These are phyloP conservation scores for Nothura maculosa DNA, from an alignment of 2,797 vertebrate genomes.

Conservation along the genomic window DNA sequence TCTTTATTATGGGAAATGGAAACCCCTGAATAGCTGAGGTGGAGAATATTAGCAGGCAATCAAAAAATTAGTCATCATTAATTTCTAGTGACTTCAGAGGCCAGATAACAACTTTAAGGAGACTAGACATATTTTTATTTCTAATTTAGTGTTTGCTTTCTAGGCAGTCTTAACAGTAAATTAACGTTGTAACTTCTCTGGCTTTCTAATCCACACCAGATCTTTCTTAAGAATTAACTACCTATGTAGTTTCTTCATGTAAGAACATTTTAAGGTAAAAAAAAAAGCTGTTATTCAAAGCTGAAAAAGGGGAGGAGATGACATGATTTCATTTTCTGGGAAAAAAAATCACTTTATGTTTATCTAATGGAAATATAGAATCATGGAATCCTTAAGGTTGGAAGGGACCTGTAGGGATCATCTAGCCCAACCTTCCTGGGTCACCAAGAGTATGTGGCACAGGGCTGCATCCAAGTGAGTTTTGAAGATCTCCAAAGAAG, in stretches of 20 bases:
- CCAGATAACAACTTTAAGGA: neutral
- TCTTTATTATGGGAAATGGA: neutral
- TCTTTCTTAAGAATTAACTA: neutral
- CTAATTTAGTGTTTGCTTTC: neutral
- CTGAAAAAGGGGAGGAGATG: neutral
- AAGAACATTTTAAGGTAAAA: neutral
- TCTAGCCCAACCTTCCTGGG: too few relatives aligned
- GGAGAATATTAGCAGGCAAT: neutral
- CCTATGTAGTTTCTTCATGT: accelerated
- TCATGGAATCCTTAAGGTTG: too few relatives aligned
- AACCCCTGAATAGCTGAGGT: neutral
- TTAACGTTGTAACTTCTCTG: neutral
- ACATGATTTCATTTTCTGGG: neutral
- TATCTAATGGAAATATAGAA: neutral
- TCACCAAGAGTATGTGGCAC: too few relatives aligned
- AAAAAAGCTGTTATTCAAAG: neutral
- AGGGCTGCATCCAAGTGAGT: too few relatives aligned
- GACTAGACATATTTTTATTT: neutral
- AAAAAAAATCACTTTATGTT: neutral
- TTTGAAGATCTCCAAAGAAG: too few relatives aligned
- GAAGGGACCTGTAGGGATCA: too few relatives aligned
- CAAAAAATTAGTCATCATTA: neutral
- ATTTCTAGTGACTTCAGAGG: neutral
- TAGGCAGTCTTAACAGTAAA: neutral
- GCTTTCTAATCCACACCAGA: neutral